These are phyloP conservation scores for Goniozus legneri DNA, from an alignment of 1,140 invertebrate species.

Conservation along the genomic window DNA sequence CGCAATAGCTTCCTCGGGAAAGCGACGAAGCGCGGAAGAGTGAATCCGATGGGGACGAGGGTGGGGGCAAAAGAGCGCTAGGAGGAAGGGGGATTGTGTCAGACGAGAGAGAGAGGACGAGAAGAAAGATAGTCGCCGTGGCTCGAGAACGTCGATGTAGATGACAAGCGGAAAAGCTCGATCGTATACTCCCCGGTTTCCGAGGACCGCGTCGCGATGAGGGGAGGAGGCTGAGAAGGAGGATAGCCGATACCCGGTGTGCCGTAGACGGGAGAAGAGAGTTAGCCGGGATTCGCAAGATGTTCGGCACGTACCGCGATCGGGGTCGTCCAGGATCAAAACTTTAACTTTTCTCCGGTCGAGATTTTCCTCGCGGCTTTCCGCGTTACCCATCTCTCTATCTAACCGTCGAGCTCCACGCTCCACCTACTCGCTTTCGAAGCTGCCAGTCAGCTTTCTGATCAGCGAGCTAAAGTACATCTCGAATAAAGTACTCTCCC, in stretches of 20 bases:
- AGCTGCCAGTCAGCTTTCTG: too few relatives aligned
- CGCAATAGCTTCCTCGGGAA: too few relatives aligned
- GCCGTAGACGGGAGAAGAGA: too few relatives aligned
- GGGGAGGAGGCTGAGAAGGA: neutral
- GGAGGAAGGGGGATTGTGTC: too few relatives aligned
- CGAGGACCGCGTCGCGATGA: neutral
- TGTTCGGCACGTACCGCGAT: neutral
- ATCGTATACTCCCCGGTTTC: neutral
- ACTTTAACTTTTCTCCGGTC: slow-evolving; percentile 8
- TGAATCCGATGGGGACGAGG: too few relatives aligned
- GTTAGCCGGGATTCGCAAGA: slow-evolving; percentile 3
- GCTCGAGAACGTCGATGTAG: neutral
- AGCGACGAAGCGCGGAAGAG: too few relatives aligned
- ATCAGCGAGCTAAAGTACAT: neutral
- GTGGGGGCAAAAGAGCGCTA: too few relatives aligned
- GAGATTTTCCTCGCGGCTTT: slow-evolving; percentile 9
- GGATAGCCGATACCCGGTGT: too few relatives aligned
- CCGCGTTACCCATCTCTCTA: too few relatives aligned
- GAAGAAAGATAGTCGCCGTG: neutral
- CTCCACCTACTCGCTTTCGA: too few relatives aligned
- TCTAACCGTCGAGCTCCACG: too few relatives aligned
- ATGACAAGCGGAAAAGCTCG: neutral
- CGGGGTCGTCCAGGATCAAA: slow-evolving; percentile 4
- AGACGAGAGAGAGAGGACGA: neutral
- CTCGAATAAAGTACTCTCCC: neutral